Base-by-base conservation (phyloP, 2,113 vertebrate species). In the Meleagris gallopavo region DNA sequence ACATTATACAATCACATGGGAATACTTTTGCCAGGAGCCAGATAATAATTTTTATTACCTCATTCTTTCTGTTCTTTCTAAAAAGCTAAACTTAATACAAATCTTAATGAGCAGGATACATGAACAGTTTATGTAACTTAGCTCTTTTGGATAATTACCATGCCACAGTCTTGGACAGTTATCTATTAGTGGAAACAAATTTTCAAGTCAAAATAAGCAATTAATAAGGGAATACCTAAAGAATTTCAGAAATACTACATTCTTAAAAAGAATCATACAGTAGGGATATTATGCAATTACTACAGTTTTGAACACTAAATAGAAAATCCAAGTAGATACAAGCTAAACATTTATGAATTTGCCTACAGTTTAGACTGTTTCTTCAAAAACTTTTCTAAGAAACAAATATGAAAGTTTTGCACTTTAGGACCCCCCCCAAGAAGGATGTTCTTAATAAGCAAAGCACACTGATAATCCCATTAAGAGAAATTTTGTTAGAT, bases 401-500 rank as follows among this genome's bases (percentile, higher is more conserved):
- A 38, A 57, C 13, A 45, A 18, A 55, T 20, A 46, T 2, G 8
- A 73, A 84, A 14, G 29, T 75, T 92, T 95, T 86, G 36, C 69
- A 64, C 57, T 71, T 83, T 70, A 32, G 16, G 7, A 38, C 46
- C 29, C 50, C 29, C 50, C 12, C n/a, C 34, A 89, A 71, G 57
- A 74, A 92, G 32, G 62, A 91, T 64, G 34, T n/a, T 69, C 45
- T 61, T 60, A 89, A 65, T 41, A 48, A 78, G 38, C 24, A 83
- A 75, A 92, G 10, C 17, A 74, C 45, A 58, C 57, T 34, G 60
- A 81, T 25, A 50, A 78, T 52, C n/a, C 71, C 79, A 61, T 81
- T 93, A 89, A 83, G 58, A 46, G 18, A 80, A 80, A 40, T 21
- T 85, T 90, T 92, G 13, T 78, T 74, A 95, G 90, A 88, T 13